Percentiles rank a stretch among this genome's conserved stretches.
These are phyloP conservation scores for Mythimna ferrago DNA, from an alignment of 2,888 invertebrate species.

Conservation along the genomic window DNA sequence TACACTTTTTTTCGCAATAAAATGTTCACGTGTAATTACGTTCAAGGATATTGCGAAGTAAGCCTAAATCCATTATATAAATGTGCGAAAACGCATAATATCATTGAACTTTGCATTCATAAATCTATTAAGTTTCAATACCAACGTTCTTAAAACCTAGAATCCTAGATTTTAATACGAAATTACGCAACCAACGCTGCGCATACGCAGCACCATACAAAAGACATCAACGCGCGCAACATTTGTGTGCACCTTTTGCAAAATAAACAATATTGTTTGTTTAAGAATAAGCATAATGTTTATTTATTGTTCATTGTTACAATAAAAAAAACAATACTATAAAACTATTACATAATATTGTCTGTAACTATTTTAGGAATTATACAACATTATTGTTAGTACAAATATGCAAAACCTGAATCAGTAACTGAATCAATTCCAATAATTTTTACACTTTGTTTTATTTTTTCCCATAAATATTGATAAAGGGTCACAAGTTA, in stretches of 20 bases:
- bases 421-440: no score
- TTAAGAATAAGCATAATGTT: no score
- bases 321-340: no score
- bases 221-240: constrained; percentile 72
- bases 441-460: no score
- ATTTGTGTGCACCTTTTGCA: background rate
- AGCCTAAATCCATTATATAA: background rate
- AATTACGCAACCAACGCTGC: constrained; percentile 6
- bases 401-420: no score
- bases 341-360: no score
- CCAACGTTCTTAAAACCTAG: background rate
- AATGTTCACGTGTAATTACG: no score
- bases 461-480: no score
- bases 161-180: background rate
- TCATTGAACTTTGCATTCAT: constrained; percentile 3
- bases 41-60: constrained; percentile 5
- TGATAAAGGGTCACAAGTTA: no score
- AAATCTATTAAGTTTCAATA: constrained; percentile 9
- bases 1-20: background rate
- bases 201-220: constrained; percentile 52
- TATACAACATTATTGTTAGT: no score
- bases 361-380: no score
- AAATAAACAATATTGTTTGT: constrained; percentile 1
- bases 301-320: no score
- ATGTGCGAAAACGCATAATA: background rate